phyloP scores from a whole-genome alignment of 2,888 invertebrate genomes.

The Acrobasis suavella region DNA sequence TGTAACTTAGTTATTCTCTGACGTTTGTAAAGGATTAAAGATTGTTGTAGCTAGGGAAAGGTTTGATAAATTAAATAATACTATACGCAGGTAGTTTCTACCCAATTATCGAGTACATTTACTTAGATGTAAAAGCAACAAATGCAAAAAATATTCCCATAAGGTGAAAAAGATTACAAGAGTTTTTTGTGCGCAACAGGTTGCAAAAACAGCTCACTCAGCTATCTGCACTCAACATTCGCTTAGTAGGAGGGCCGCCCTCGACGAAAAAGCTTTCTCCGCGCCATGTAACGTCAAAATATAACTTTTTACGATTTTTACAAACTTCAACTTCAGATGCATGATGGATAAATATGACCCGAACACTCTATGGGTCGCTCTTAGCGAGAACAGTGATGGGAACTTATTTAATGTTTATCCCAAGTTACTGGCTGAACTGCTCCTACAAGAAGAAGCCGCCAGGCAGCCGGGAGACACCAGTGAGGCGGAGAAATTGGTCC shows the following conservation, averaged over 20 bases:
- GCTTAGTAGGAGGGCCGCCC: slow-evolving; percentile 5
- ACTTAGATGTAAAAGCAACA: background rate
- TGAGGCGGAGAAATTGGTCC: slow-evolving; percentile 81
- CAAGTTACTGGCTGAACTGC: slow-evolving; percentile 83
- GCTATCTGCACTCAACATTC: background rate
- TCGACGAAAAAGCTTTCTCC: background rate
- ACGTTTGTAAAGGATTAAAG: too few species aligned
- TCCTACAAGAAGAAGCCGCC: slow-evolving; percentile 76
- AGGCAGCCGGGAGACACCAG: slow-evolving; percentile 66
- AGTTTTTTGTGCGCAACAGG: background rate
- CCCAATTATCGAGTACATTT: too few species aligned
- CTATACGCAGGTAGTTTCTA: too few species aligned
- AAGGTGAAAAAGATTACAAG: background rate
- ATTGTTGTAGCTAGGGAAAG: too few species aligned
- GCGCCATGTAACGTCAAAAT: background rate
- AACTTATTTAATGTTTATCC: slow-evolving; percentile 86
- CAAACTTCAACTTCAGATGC: slow-evolving; percentile 37
- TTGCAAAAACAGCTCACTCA: background rate
- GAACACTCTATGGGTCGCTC: slow-evolving; percentile 78
- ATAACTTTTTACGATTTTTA: slow-evolving; percentile 25
- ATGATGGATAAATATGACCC: slow-evolving; percentile 67
- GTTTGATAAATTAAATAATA: too few species aligned
- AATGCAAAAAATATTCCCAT: too few species aligned
- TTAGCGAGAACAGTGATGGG: slow-evolving; percentile 79
- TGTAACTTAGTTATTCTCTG: too few species aligned